Base-by-base conservation (phyloP, 2,797 vertebrate genomes). In the Anniella stebbinsi region DNA sequence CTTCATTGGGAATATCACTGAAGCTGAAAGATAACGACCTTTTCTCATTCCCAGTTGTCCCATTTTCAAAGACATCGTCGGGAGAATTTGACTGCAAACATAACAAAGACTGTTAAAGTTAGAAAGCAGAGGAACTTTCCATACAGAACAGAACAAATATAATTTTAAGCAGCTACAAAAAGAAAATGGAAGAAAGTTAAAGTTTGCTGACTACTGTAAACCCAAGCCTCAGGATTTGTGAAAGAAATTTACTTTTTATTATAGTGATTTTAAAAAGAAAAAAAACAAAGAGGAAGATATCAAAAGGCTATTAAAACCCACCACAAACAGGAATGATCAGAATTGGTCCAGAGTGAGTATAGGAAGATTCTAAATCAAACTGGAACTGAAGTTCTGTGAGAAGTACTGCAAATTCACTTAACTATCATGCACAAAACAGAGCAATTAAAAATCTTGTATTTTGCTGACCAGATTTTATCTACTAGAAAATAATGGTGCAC, bases 1-100 rank as follows among this genome's bases (percentile, higher is more conserved):
- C 96, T 97, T 98, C 80, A 15, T 97, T 97, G 86, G 96, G 96
- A 90, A 98, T 95, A 91, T 98, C 96, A 0, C 93, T 94, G 95
- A 98, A 98, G 95, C 98, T 98, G 96, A 99, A 98, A 23, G 99
- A 99, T 75, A 99, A 97, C 10, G 98, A 98, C 76, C 97, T 97
- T 95, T 98, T 98, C 93, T 99, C 98, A 0, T 97, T 97, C 4
- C 97, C 94, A 0, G 95, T 98, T 12, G 96, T 96, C 2, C 98
- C 98, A 0, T 98, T 98, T 92, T 98, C 98, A 86, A 99, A 99
- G 93, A 98, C 97, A 0, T 99, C 99, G 36, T 99, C 98, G 0
- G 98, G 98, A 88, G 99, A 96, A 84, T 98, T 98, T 0, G 98
- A 98, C 99, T 99, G 97, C 75, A 94, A 95, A 93, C 18, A 51